Evolutionary conservation across 1,140 invertebrate species (phyloP).

Genomic region (Drosophila cardini): DNA sequence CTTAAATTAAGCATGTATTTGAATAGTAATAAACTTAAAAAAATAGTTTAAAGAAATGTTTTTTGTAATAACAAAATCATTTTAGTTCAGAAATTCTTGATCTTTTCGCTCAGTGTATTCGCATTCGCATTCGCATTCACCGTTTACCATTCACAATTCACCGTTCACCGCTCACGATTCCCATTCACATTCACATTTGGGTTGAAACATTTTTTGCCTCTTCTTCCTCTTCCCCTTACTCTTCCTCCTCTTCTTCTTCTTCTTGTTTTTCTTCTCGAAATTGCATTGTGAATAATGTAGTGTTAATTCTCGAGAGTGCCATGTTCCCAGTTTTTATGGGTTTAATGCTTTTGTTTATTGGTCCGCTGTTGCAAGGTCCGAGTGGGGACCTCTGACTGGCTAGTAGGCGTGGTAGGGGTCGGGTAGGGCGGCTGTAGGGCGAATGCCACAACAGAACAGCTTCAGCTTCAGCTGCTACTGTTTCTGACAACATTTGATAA

Average conservation of each 20-base stretch:
- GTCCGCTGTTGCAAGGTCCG: constrained; percentile 68
- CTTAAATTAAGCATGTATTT: too few relatives aligned
- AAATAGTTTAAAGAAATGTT: too few relatives aligned
- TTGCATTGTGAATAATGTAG: constrained; percentile 83
- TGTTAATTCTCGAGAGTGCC: constrained; percentile 82
- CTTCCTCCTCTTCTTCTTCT: too few relatives aligned
- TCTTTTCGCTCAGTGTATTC: constrained; percentile 14
- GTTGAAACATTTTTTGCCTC: constrained; percentile 67
- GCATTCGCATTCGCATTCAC: constrained; percentile 51
- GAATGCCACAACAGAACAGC: constrained; percentile 7
- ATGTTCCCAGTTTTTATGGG: constrained; percentile 81
- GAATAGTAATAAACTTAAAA: too few relatives aligned
- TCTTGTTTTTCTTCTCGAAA: constrained; percentile 56
- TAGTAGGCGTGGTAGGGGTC: background rate
- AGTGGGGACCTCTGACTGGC: background rate
- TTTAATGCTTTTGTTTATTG: constrained; percentile 83
- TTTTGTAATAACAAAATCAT: too few relatives aligned
- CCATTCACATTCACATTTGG: constrained; percentile 49
- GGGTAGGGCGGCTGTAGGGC: background rate
- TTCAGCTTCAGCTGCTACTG: constrained; percentile 33
- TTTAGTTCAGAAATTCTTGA: too few relatives aligned
- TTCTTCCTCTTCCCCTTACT: too few relatives aligned
- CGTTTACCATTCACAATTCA: constrained; percentile 3
- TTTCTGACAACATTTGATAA: constrained; percentile 71
- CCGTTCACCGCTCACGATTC: constrained; percentile 45